A percentile compares a stretch with the other conserved stretches of the same genome.
Conservation (phyloP, 2,888 invertebrate species). For the Hirtodrosophila histrioides region DNA sequence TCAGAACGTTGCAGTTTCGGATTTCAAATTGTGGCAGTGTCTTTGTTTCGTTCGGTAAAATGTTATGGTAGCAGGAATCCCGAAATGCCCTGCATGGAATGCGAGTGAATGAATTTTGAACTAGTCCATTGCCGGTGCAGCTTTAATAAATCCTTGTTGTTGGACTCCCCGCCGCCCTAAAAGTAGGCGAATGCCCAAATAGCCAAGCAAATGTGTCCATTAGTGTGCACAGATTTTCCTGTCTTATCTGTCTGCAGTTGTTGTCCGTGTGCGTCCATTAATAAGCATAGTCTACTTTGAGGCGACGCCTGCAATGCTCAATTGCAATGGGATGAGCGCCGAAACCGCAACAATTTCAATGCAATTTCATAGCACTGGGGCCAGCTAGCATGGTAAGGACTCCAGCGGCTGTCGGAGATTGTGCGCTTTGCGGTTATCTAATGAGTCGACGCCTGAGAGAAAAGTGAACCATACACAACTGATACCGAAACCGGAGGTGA, state of each 20-base stretch:
- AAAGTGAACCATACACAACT: slow-evolving; percentile 3
- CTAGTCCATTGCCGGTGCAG: slow-evolving; percentile 22
- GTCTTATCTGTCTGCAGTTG: slow-evolving; percentile 25
- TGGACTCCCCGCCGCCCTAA: slow-evolving; percentile 13
- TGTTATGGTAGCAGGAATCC: slow-evolving; percentile 30
- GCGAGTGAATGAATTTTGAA: slow-evolving; percentile 38
- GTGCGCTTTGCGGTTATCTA: slow-evolving; percentile 60
- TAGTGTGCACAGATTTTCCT: slow-evolving; percentile 42
- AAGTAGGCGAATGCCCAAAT: slow-evolving; percentile 22
- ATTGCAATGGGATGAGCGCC: slow-evolving; percentile 29
- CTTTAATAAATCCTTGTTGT: slow-evolving; percentile 44
- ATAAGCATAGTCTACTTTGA: slow-evolving; percentile 54
- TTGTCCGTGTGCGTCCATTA: slow-evolving; percentile 46
- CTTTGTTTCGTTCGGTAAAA: slow-evolving; percentile 29
- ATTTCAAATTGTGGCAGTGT: slow-evolving; percentile 1
- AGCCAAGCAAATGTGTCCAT: slow-evolving; percentile 43
- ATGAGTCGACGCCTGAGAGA: slow-evolving; percentile 42
- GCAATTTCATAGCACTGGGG: slow-evolving; percentile 31
- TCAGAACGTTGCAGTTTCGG: slow-evolving; percentile 9
- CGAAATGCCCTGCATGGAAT: slow-evolving; percentile 15
- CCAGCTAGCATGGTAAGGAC: slow-evolving; percentile 5
- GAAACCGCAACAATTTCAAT: slow-evolving; percentile 40
- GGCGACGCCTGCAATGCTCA: slow-evolving; percentile 45
- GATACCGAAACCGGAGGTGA: slow-evolving; percentile 19
- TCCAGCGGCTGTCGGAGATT: slow-evolving; percentile 42